Evolutionary conservation across 2,888 invertebrate species (phyloP), one percentile per base, ranked within the genome.

Genomic region (Arctia plantaginis): DNA sequence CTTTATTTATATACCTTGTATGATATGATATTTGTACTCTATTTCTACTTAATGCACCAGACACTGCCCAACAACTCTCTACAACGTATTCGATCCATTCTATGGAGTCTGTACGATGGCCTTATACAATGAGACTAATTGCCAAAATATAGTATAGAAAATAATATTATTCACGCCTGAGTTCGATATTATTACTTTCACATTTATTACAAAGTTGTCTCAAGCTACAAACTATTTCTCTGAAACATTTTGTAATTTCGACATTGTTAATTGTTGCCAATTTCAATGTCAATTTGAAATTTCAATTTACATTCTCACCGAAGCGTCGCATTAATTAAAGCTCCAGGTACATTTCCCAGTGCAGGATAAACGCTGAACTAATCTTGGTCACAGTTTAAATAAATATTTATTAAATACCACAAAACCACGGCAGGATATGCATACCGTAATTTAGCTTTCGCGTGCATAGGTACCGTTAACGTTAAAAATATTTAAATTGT

Each of bases 281-380:
- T n/a, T n/a, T n/a, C n/a, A n/a, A n/a, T n/a, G n/a, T 27, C 77
- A 47, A 84, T 82, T 82, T 85, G 85, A 79, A 79, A 77, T 74
- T 86, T 87, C 78, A 85, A 86, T 87, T 88, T 86, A 83, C 88
- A 89, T 85, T 69, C 84, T 84, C 67, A 72, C 73, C 78, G 82
- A 82, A 82, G 74, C 81, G 80, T 81, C 85, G 86, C 85, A 86
- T 87, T 81, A 88, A 87, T 85, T 84, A 83, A 80, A 80, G 75
- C 78, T 75, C 77, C 70, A 30, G 78, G 77, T 80, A 80, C 82
- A 81, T 75, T 81, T 77, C 72, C 79, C 39, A 66, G 74, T 72
- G 81, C 76, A 72, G 76, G 74, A 77, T 80, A 80, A 76, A 76
- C 66, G 59, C 62, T 79, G 74, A 75, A 85, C 76, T 83, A 78